Conservation (phyloP, 2,797 vertebrate genomes). For the Okamejei kenojei region DNA sequence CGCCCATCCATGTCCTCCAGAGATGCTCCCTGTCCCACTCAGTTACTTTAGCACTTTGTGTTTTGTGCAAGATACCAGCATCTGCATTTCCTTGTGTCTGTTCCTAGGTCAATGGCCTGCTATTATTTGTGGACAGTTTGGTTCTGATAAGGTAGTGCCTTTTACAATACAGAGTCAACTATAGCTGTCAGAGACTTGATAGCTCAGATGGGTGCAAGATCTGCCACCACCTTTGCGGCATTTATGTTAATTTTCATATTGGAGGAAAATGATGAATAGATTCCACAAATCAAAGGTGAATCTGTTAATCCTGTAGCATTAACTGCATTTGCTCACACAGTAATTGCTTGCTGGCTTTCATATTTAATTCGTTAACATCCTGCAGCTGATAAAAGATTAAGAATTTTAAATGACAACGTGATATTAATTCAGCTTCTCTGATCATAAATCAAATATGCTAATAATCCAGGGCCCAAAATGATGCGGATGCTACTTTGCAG, state of each 20-base stretch:
- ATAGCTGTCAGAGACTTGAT: not conserved
- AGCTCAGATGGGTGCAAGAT: not conserved
- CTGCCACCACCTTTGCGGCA: not conserved
- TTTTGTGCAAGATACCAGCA: no score
- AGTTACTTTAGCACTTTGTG: no score
- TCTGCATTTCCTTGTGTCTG: not conserved
- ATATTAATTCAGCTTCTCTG: not conserved
- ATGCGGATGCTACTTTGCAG: not conserved
- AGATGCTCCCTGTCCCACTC: no score
- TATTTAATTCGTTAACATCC: constrained; percentile 23
- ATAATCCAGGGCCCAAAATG: not conserved
- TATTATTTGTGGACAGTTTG: not conserved
- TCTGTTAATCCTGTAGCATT: not conserved
- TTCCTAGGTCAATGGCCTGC: not conserved
- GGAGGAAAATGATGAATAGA: not conserved
- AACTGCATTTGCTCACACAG: constrained; percentile 1
- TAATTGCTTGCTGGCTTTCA: not conserved
- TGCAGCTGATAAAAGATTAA: constrained; percentile 13
- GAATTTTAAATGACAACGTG: not conserved
- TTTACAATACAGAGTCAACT: not conserved
- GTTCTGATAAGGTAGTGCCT: not conserved
- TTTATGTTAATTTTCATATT: not conserved
- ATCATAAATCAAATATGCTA: constrained; percentile 25
- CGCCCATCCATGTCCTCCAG: no score
- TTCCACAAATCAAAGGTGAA: not conserved